Conservation (phyloP, 92 coral and sea anemone genomes). For the Porites evermanni region DNA sequence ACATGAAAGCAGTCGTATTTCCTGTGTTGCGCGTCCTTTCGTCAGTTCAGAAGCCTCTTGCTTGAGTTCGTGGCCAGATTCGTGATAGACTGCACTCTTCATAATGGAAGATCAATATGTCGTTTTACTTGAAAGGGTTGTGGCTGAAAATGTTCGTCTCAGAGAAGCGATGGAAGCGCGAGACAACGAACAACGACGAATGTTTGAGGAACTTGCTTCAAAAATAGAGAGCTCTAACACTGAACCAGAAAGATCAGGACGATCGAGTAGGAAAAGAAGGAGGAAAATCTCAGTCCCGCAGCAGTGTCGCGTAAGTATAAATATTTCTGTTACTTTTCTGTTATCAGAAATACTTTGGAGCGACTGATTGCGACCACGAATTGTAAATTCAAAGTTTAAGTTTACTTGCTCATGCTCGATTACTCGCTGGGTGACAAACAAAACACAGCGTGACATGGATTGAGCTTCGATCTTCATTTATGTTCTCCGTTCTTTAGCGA, state of each 20-base stretch:
- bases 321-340: conserved; percentile 21
- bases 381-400: no score
- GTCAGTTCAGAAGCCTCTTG: neutral
- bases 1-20: neutral
- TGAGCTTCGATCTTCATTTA: no score
- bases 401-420: no score
- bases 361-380: no score
- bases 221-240: conserved; percentile 32
- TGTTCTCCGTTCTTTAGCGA: no score
- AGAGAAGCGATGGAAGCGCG: conserved; percentile 25
- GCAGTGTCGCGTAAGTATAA: conserved; percentile 39
- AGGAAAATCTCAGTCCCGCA: conserved; percentile 39
- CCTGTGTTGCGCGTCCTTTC: neutral
- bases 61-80: neutral
- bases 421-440: no score
- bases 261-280: conserved; percentile 24
- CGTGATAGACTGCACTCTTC: neutral
- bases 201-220: conserved; percentile 20
- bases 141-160: conserved; percentile 31
- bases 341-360: neutral
- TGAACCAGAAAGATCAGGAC: neutral
- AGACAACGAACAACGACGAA: conserved; percentile 19
- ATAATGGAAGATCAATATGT: conserved; percentile 45
- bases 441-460: no score
- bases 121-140: conserved; percentile 32